Base-by-base conservation (phyloP, 2,888 invertebrate species). In the Stenolophus ochropezus region DNA sequence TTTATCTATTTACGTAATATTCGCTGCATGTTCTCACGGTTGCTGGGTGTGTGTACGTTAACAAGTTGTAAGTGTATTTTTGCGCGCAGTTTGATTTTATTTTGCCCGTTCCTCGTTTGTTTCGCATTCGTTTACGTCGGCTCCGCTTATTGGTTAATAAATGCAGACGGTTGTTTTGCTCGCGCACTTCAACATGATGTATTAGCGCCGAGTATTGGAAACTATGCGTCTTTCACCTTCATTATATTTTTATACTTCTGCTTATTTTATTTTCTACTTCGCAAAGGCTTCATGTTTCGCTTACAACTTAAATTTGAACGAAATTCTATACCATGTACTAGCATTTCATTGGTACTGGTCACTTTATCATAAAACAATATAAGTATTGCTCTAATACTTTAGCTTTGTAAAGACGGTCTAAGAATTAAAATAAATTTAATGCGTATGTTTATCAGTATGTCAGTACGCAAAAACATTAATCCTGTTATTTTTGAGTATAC, bases 91-190 rank as follows among this genome's bases (percentile, higher is more conserved):
- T 56, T 11, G 21, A 18, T 56, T 21, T 18, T 56, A 56, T 56
- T 56, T 56, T 56, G 21, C 20, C 20, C 20, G 8, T 4, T 8
- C 20, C 56, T 56, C 56, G 56, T 56, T 53, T 56, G 21, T 56
- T 56, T 56, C 56, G 20, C 56, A 56, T 56, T 56, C 56, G 56
- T 56, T 56, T 20, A 56, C 56, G 21, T 56, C 56, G 56, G 20
- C 56, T 56, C 20, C 20, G 18, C 56, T 56, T 56, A 56, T 56
- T 56, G 56, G 21, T 56, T 56, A 56, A 56, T 56, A 56, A 56
- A 56, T 56, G 56, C 56, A 56, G 16, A 5, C 20, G 11, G 56
- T 18, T 53, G 20, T 56, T 56, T 51, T 51, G 14, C 14, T 56
- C 20, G 18, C 5, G 6, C 8, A 11, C 56, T 56, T 18, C 56